Base-by-base conservation (phyloP, 1,140 invertebrate species). In the Solenopsis fugax region DNA sequence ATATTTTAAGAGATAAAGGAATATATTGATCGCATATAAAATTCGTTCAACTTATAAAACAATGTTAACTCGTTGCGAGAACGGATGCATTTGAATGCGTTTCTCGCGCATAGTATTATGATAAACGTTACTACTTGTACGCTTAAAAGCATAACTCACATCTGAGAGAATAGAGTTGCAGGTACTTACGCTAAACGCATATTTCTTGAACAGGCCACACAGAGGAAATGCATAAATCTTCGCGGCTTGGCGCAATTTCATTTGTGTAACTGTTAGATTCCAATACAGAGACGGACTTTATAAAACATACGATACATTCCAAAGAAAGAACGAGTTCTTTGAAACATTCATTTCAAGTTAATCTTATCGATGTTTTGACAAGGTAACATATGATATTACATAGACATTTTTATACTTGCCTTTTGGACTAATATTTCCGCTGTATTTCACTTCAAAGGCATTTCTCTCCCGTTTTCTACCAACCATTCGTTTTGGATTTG, bases 111-210 rank as follows among this genome's bases (percentile, higher is more conserved):
- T 37, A 10, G 52, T 65, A 67, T 65, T 56, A 87, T 89, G 85
- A 90, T 87, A 78, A 87, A 90, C 85, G 88, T 89, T 85, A 80
- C 69, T 89, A 87, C 78, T 80, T 82, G 56, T 48, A 18, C 41
- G 48, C 50, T 85, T 89, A 77, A 90, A 89, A 85, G 67, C 80
- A 85, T 89, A 90, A 90, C 82, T 90, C 87, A 90, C 56, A 72
- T 50, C 50, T 34, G 13, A 50, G 85, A 78, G 80, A 84, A 85
- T 67, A 75, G 75, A 54, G 72, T 76, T 72, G 88, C 54, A 65
- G 54, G 85, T 81, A 87, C 73, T 90, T 90, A 87, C 77, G 73
- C 76, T 90, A 90, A 90, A 90, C 71, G 88, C 64, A 64, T 90
- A 88, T 89, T 89, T 90, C 86, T 89, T 85, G 86, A 89, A 90